phyloP scores from a whole-genome alignment of 2,797 vertebrate genomes.

The Hypotaenidia philippensis region DNA sequence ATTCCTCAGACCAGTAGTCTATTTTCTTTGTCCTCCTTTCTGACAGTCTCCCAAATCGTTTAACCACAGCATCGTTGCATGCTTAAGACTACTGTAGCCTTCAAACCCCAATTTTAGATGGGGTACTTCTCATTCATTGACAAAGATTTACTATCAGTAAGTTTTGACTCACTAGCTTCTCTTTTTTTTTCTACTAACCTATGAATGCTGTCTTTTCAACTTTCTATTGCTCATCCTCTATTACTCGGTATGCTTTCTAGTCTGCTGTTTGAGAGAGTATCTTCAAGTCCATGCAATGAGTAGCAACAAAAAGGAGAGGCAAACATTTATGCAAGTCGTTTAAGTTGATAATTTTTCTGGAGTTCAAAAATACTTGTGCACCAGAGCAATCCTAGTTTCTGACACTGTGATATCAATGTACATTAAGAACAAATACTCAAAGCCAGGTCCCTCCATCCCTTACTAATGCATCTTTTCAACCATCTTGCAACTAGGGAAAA shows the following conservation, averaged over 20 bases:
- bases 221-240: not conserved
- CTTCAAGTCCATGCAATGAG: not conserved
- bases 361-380: not conserved
- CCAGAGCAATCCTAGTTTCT: not conserved
- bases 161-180: not conserved
- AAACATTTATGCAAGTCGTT: not conserved
- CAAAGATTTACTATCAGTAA: not conserved
- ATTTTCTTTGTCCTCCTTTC: not conserved
- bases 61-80: not conserved
- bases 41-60: not conserved
- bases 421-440: not conserved
- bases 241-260: not conserved
- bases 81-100: not conserved
- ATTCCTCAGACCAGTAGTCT: not conserved
- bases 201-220: not conserved
- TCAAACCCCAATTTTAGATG: not conserved
- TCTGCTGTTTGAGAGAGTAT: not conserved
- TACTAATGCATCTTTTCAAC: not conserved
- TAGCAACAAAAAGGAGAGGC: not conserved
- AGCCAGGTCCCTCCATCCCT: not conserved
- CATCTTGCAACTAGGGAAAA: not conserved
- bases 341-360: not conserved
- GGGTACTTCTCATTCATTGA: not conserved
- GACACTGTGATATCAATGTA: not conserved
- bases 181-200: not conserved